Percentiles rank a stretch among this genome's conserved stretches.
These are phyloP conservation scores for Drosophila pseudoananassae DNA, from an alignment of 1,140 invertebrate genomes.

Conservation along the genomic window DNA sequence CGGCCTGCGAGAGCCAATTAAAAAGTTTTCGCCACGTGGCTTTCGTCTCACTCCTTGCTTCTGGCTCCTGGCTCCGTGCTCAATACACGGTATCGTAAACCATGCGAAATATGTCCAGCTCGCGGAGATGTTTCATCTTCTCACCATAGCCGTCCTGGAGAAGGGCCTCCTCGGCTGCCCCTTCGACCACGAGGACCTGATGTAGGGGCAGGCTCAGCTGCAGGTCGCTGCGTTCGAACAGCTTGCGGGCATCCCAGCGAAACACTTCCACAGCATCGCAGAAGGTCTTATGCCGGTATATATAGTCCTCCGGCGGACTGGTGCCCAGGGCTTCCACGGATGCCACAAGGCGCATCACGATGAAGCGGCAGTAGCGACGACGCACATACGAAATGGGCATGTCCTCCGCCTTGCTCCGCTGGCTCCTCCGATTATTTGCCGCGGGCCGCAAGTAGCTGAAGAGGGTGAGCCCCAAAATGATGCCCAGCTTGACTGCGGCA, in stretches of 20 bases:
- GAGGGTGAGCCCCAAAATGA: constrained; percentile 33
- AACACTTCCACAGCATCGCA: constrained; percentile 33
- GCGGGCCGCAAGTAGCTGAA: constrained; percentile 16
- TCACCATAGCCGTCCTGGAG: constrained; percentile 43
- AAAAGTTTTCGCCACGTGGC: constrained; percentile 50
- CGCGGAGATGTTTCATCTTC: constrained; percentile 17
- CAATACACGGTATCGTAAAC: constrained; percentile 13
- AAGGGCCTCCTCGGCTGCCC: constrained; percentile 29
- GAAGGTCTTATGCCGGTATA: constrained; percentile 12
- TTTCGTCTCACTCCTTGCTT: background rate
- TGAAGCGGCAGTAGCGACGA: constrained; percentile 49
- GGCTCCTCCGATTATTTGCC: background rate
- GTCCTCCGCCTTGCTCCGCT: background rate
- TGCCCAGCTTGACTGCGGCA: constrained; percentile 18
- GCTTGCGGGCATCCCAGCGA: constrained; percentile 40
- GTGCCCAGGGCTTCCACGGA: constrained; percentile 33
- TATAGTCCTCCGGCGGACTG: background rate
- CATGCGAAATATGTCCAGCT: constrained; percentile 48
- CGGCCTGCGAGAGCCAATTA: constrained; percentile 62
- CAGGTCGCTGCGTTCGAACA: constrained; percentile 42
- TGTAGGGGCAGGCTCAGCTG: constrained; percentile 27
- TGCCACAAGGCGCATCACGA: constrained; percentile 54
- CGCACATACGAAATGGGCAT: constrained; percentile 24
- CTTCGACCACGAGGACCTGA: constrained; percentile 38
- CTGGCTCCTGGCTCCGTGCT: too few relatives aligned